Percentiles rank a stretch among this genome's conserved stretches.
phyloP scores from a whole-genome alignment of 2,888 invertebrate genomes.

The Lydus trimaculatus region DNA sequence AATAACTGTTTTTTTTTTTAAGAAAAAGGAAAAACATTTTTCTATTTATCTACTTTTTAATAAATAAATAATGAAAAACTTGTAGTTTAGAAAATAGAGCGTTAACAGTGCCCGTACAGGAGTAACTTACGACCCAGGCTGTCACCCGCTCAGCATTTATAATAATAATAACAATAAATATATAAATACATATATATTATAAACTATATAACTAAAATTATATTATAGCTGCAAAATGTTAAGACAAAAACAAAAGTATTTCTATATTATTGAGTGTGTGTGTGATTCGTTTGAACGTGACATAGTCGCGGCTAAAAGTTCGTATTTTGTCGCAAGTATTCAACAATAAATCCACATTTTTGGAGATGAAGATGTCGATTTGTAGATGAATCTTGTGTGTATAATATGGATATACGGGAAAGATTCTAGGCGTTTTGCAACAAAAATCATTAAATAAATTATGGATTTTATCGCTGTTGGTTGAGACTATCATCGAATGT shows the following conservation, averaged over 20 bases:
- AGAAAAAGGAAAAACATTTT: conserved; percentile 40
- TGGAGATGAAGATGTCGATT: neutral
- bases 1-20: conserved; percentile 53
- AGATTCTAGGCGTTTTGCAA: conserved; percentile 42
- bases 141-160: conserved; percentile 62
- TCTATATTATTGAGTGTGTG: conserved; percentile 58
- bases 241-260: conserved; percentile 52
- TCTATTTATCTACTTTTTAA: conserved; percentile 57
- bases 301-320: conserved; percentile 52
- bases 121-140: conserved; percentile 59
- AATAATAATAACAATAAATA: conserved; percentile 48
- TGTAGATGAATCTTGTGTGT: neutral
- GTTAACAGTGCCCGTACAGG: conserved; percentile 47
- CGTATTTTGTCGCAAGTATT: no score
- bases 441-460: conserved; percentile 39
- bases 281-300: conserved; percentile 53
- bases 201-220: conserved; percentile 44
- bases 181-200: conserved; percentile 45
- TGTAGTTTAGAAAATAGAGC: conserved; percentile 49
- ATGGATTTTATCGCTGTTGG: conserved; percentile 56
- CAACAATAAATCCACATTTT: neutral
- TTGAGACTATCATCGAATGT: conserved; percentile 49
- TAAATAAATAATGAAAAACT: conserved; percentile 20
- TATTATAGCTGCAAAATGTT: conserved; percentile 59
- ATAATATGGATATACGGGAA: neutral